Conservation (phyloP, 2,113 vertebrate species). For the Semnornis frantzii region DNA sequence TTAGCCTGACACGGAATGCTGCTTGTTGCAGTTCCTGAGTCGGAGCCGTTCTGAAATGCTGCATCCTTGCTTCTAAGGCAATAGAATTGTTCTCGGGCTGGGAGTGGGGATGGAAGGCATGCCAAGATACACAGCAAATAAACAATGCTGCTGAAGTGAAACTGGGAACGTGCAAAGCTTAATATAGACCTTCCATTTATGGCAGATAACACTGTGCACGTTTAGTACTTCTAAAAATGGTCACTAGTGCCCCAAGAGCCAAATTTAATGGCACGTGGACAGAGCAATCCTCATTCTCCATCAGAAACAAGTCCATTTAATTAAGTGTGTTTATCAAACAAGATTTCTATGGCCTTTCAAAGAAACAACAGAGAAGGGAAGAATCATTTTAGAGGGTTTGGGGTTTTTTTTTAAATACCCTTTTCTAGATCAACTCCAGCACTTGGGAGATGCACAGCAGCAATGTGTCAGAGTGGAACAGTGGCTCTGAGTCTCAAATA, state of each 20-base stretch:
- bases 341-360: neutral
- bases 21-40: neutral
- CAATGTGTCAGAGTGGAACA: neutral
- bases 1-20: neutral
- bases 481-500: neutral
- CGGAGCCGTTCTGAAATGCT: neutral
- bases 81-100: neutral
- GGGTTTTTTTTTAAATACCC: neutral
- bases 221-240: constrained; percentile 39
- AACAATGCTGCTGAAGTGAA: constrained; percentile 8
- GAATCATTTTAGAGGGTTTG: neutral
- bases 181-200: constrained; percentile 45
- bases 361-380: neutral
- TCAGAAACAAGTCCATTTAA: neutral
- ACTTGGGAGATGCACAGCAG: neutral
- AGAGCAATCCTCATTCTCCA: neutral
- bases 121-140: constrained; percentile 32
- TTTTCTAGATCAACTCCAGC: neutral
- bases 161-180: neutral
- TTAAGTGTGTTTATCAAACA: neutral
- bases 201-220: neutral
- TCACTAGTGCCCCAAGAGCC: neutral
- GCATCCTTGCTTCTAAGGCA: neutral
- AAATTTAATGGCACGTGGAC: neutral
- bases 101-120: neutral